Evolutionary conservation across 2,797 vertebrate species (phyloP).

Genomic region (Cuniculus paca): DNA sequence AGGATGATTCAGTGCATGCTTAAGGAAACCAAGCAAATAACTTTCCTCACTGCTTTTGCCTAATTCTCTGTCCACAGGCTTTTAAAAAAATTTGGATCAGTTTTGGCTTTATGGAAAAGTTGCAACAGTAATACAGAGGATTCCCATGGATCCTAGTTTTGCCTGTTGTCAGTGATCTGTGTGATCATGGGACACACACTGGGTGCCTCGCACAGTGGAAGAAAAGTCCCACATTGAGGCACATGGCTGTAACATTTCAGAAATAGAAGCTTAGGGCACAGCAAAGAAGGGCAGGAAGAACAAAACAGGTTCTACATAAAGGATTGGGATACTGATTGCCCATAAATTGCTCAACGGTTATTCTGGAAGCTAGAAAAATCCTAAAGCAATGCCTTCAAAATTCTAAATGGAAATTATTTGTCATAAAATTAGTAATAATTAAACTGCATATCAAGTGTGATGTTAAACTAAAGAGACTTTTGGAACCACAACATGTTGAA

Average conservation of each 20-base stretch:
- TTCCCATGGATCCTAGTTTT: accelerated
- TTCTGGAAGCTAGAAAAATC: not conserved
- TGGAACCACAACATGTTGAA: not conserved
- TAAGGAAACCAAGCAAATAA: not conserved
- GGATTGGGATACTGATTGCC: not conserved
- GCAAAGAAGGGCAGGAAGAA: not conserved
- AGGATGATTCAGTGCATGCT: not conserved
- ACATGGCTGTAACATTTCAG: not conserved
- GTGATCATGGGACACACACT: accelerated
- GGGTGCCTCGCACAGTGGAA: accelerated
- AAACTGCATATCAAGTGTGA: not conserved
- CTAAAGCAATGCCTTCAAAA: not conserved
- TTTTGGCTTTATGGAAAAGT: not conserved
- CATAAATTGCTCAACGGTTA: too few species aligned
- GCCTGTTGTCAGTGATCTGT: too few species aligned
- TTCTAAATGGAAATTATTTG: not conserved
- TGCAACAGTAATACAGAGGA: not conserved
- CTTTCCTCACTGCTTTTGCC: not conserved
- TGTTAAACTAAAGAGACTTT: not conserved
- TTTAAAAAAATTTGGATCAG: not conserved
- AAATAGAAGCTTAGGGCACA: not conserved
- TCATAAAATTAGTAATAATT: not conserved
- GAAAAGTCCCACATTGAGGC: too few species aligned
- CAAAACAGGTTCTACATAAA: not conserved
- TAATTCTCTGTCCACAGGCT: not conserved